These are phyloP conservation scores for Pollachius pollachius DNA, from an alignment of 2,113 vertebrate species.

Conservation along the genomic window DNA sequence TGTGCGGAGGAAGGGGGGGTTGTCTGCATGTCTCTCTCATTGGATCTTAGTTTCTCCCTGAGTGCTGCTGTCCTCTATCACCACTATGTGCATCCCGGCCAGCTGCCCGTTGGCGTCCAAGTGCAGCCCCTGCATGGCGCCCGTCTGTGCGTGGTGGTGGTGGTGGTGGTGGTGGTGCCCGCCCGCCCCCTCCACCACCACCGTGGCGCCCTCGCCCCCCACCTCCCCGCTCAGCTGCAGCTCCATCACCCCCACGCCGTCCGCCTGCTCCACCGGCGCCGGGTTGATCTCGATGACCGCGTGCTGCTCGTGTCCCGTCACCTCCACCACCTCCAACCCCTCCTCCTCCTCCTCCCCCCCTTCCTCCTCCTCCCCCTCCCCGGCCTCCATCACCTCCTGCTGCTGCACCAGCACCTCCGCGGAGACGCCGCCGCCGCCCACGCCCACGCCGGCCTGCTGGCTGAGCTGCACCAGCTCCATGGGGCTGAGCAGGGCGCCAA, in stretches of 20 bases:
- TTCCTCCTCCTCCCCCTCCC: constrained; percentile 13
- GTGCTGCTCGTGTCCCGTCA: constrained; percentile 38
- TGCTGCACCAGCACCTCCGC: constrained; percentile 61
- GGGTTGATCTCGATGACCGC: constrained; percentile 91
- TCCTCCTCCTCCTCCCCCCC: constrained; percentile 57
- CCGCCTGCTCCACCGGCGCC: constrained; percentile 55
- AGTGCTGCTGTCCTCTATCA: constrained; percentile 75
- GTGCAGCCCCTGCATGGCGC: constrained; percentile 74
- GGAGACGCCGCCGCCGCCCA: constrained; percentile 48
- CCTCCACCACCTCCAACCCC: constrained; percentile 40
- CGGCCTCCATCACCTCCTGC: constrained; percentile 43
- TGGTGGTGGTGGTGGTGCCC: constrained; percentile 49
- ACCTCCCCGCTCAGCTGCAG: constrained; percentile 63
- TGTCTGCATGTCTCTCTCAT: constrained; percentile 35
- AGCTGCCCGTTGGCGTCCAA: constrained; percentile 78
- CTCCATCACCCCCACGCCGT: constrained; percentile 62
- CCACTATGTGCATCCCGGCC: constrained; percentile 60
- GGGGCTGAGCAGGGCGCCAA: constrained; percentile 82
- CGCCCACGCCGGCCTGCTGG: constrained; percentile 69
- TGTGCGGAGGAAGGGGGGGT: background rate
- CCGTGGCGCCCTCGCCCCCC: constrained; percentile 66
- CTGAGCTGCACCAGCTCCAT: constrained; percentile 89
- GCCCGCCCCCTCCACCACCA: constrained; percentile 76
- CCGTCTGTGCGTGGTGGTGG: constrained; percentile 70
- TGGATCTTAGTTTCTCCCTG: constrained; percentile 54